Base-by-base conservation (phyloP, 1,140 invertebrate genomes). In the Xylocopa sonorina region DNA sequence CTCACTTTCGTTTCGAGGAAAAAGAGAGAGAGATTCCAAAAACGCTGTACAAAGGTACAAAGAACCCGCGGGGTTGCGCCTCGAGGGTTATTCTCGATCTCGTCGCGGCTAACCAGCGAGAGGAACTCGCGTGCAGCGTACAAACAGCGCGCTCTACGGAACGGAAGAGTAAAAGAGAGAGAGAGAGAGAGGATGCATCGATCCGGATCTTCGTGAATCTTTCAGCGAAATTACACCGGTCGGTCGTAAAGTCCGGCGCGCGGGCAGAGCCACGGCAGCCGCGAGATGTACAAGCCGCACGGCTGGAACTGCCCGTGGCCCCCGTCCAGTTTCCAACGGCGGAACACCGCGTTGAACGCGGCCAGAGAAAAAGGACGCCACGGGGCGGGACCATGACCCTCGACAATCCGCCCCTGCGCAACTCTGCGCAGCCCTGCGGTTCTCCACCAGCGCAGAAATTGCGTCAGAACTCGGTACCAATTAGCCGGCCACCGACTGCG, bases 141-240 rank as follows among this genome's bases (percentile, higher is more conserved):
- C 7, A 21, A 24, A n/a, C n/a, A n/a, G n/a, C n/a, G n/a, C n/a
- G n/a, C n/a, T n/a, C n/a, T n/a, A n/a, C n/a, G n/a, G n/a, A n/a
- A n/a, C n/a, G n/a, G n/a, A n/a, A n/a, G n/a, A n/a, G n/a, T n/a
- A n/a, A n/a, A n/a, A n/a, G n/a, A n/a, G n/a, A n/a, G n/a, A n/a
- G n/a, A 5, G 38, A 12, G n/a, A 62, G 29, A 7, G 29, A 34
- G 43, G 57, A 41, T 21, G 64, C 43, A 89, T 90, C 89, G 86
- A 90, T 90, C 89, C 89, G 89, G 87, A 89, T 90, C 88, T 89
- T 86, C 84, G 88, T 88, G 88, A 89, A 90, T 89, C 88, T 85
- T 82, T 83, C 84, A 83, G 62, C 81, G 83, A 89, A 90, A 90
- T 90, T 89, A 85, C 88, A 85, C 73, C 82, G 83, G 68, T 66